Percentiles rank a stretch among this genome's conserved stretches.
These are phyloP conservation scores for Chaunax sp. DNA, from an alignment of 2,797 vertebrate species.

Conservation along the genomic window DNA sequence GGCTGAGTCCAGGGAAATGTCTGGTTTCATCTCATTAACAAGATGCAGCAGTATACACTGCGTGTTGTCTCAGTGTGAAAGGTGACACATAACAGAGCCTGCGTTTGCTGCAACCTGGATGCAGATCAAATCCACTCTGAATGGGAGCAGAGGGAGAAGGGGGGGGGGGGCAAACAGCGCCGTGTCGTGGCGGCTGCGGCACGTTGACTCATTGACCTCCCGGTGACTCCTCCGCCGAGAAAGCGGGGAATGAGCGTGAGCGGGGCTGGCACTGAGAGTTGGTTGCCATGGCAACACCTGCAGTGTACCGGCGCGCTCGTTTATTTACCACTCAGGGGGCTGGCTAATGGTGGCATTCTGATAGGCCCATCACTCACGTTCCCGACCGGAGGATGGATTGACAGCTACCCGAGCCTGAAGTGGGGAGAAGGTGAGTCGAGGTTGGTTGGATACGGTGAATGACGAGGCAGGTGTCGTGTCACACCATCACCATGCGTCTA, in stretches of 20 bases:
- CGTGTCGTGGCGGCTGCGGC: constrained; percentile 61
- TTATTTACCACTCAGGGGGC: constrained; percentile 89
- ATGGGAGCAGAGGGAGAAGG: constrained; percentile 7
- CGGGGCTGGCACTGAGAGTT: constrained; percentile 75
- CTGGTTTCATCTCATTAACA: constrained; percentile 36
- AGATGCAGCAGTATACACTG: constrained; percentile 8
- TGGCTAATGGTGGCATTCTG: constrained; percentile 84
- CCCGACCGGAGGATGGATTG: constrained; percentile 78
- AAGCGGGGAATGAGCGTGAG: constrained; percentile 84
- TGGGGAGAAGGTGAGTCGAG: constrained; percentile 75
- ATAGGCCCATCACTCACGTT: constrained; percentile 83
- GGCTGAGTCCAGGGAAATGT: constrained; percentile 26
- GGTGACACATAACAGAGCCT: constrained; percentile 31
- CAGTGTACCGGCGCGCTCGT: constrained; percentile 93
- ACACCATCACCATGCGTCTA: constrained; percentile 1
- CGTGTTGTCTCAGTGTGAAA: constrained; percentile 17
- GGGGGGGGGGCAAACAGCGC: constrained; percentile 70
- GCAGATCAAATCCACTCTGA: constrained; percentile 34
- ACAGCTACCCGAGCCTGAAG: constrained; percentile 79
- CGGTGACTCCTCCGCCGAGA: constrained; percentile 89
- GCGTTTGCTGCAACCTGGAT: constrained; percentile 57
- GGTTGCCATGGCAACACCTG: constrained; percentile 94
- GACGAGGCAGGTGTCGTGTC: constrained; percentile 20
- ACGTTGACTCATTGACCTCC: constrained; percentile 87
- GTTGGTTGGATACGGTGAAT: constrained; percentile 44